Conservation (phyloP, 2,888 invertebrate species). For the Blastobasis lacticolella region DNA sequence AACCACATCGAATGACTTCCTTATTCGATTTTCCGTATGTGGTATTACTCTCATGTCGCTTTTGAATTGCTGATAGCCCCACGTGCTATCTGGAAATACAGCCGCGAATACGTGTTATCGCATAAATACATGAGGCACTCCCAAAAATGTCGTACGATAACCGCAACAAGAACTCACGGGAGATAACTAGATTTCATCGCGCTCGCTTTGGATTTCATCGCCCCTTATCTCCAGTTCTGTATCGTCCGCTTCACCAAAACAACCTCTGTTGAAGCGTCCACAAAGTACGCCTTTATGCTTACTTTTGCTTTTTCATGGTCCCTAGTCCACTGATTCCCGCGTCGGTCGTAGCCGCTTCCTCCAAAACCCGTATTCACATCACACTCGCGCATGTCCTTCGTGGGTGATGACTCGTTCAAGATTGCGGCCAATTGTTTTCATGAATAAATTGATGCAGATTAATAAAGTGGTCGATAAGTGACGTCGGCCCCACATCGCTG, state of each 20-base stretch:
- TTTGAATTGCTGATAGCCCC: no score
- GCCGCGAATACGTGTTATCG: no score
- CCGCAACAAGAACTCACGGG: neutral
- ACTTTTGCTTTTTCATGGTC: constrained; percentile 3
- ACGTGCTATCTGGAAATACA: no score
- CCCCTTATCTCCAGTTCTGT: constrained; percentile 19
- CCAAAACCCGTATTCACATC: neutral
- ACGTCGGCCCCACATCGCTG: constrained; percentile 29
- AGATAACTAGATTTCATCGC: constrained; percentile 9
- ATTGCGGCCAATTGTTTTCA: constrained; percentile 50
- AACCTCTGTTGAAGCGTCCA: constrained; percentile 15
- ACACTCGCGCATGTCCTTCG: neutral
- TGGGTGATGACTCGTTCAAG: neutral
- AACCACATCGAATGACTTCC: no score
- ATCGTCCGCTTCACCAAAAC: constrained; percentile 17
- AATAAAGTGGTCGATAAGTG: constrained; percentile 63
- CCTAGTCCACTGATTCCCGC: neutral
- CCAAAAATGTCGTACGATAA: neutral
- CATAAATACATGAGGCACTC: no score
- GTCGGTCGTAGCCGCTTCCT: no score
- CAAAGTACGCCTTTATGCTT: constrained; percentile 15
- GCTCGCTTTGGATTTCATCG: constrained; percentile 3
- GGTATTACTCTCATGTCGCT: no score
- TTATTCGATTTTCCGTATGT: no score
- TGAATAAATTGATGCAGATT: constrained; percentile 68